A percentile compares a stretch with the other conserved stretches of the same genome.
Evolutionary conservation across 2,888 invertebrate species (phyloP).

Genomic region (Dichetophora obliterata): DNA sequence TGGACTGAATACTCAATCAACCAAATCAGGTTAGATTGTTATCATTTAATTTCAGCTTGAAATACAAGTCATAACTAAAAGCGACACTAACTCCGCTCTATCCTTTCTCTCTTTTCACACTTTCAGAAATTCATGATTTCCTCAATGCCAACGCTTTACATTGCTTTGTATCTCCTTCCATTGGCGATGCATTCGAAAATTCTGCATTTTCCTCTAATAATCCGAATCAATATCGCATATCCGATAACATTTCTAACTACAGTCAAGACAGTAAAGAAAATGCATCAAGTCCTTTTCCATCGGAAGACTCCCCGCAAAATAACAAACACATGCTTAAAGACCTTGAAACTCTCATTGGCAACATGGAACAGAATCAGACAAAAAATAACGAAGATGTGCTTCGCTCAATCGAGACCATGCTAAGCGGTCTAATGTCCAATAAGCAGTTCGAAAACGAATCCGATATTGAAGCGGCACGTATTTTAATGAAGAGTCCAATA

Average conservation of each 20-base stretch:
- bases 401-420: conserved; percentile 64
- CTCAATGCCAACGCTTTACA: conserved; percentile 66
- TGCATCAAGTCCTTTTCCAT: conserved; percentile 53
- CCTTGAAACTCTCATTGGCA: conserved; percentile 69
- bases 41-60: conserved; percentile 25
- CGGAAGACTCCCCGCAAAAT: conserved; percentile 53
- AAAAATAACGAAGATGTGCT: conserved; percentile 65
- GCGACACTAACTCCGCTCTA: background rate
- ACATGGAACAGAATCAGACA: conserved; percentile 69
- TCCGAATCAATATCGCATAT: conserved; percentile 36
- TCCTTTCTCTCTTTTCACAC: conserved; percentile 48
- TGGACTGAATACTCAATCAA: conserved; percentile 27
- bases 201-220: conserved; percentile 48
- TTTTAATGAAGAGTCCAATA: conserved; percentile 68
- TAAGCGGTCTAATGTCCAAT: conserved; percentile 58
- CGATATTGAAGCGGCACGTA: conserved; percentile 63
- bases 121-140: conserved; percentile 68
- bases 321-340: conserved; percentile 66
- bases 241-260: conserved; percentile 49
- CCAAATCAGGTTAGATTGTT: conserved; percentile 58
- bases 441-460: conserved; percentile 56
- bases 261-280: conserved; percentile 54
- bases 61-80: conserved; percentile 29
- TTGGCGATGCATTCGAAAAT: conserved; percentile 46
- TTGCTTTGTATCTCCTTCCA: conserved; percentile 57